Evolutionary conservation across 2,113 vertebrate genomes (phyloP), one percentile per base, ranked within the genome.

Genomic region (Daubentonia madagascariensis): DNA sequence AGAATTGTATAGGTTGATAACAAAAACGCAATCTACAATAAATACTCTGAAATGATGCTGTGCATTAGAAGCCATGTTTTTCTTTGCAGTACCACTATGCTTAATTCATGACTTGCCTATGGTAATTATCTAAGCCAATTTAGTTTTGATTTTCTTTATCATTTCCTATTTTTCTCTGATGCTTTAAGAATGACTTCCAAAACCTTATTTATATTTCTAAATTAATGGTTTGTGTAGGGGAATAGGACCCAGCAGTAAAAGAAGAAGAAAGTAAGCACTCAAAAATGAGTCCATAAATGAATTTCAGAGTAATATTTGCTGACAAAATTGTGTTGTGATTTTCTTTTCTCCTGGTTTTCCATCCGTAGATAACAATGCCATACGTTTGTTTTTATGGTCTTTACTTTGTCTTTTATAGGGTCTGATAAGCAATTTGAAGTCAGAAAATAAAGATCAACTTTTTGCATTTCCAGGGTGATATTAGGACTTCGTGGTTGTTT

Each of bases 201-300:
- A 96, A 92, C 92, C 85, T 96, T 98, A 96, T 98, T 98, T 98
- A 97, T 97, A 98, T 98, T 98, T 97, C 97, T 97, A 97, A 98
- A 98, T 98, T 98, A 98, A 96, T 96, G 95, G 81, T 97, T 97
- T 98, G 92, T 97, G 95, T 89, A 96, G 93, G 81, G 91, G 63
- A 97, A 97, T 97, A 80, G 76, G 25, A 97, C 75, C 48, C 32
- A 96, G 87, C 85, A 91, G 70, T 83, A 57, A 86, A 96, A 95
- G 81, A 97, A 93, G 75, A 94, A 97, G 81, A 95, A 96, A 93
- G 97, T 97, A 98, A 97, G 97, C 98, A 85, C 94, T 95, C 94
- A 97, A 98, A 97, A 95, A 97, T 96, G 97, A 98, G 87, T 96
- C 97, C 92, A 92, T 45, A 97, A 97, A 96, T 97, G 98, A 98